Evolutionary conservation across 2,113 vertebrate genomes (phyloP).

Genomic region (Eptesicus fuscus): DNA sequence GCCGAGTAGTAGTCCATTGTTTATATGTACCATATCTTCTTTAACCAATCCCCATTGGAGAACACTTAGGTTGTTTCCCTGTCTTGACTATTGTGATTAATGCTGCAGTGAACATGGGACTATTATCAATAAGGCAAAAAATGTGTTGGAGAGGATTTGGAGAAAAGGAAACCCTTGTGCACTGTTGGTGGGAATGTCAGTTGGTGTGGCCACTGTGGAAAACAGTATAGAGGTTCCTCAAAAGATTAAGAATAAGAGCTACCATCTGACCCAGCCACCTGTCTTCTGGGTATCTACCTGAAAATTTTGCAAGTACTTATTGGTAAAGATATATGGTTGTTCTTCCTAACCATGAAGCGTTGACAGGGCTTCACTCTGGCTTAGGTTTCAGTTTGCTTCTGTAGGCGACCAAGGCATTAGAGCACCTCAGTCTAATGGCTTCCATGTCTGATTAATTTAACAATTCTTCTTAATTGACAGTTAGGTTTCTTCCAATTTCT

Average conservation of each 20-base stretch:
- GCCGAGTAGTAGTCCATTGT: not conserved
- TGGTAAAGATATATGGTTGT: not conserved
- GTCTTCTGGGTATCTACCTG: not conserved
- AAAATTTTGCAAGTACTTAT: not conserved
- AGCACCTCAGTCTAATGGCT: not conserved
- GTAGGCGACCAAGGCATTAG: accelerated
- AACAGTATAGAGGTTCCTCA: not conserved
- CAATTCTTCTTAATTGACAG: not conserved
- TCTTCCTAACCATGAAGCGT: not conserved
- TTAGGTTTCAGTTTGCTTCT: accelerated
- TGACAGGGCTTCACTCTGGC: not conserved
- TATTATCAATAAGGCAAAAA: not conserved
- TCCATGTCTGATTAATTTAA: not conserved
- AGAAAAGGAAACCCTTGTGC: not conserved
- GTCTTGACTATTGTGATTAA: not conserved
- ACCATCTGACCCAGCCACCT: not conserved
- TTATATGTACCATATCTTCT: not conserved
- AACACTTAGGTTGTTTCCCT: not conserved
- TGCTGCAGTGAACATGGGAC: not conserved
- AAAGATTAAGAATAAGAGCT: not conserved
- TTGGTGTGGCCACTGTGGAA: not conserved
- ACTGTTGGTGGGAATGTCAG: not conserved
- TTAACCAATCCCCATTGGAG: not conserved
- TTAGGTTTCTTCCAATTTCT: not conserved
- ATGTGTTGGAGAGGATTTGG: not conserved